Conservation (phyloP, 2,113 vertebrate genomes). For the Gymnogyps californianus region DNA sequence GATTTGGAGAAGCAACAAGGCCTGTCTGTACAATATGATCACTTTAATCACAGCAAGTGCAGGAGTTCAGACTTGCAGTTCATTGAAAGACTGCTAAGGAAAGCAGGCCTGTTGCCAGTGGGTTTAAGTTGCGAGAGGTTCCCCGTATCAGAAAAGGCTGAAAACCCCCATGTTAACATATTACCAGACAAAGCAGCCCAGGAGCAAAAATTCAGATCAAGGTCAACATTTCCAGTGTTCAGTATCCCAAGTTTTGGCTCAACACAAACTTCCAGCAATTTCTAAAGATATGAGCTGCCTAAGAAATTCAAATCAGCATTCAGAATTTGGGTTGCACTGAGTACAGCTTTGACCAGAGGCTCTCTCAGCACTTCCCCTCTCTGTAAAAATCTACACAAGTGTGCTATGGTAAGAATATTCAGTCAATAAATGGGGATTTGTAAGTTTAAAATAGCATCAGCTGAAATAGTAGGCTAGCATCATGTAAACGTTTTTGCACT, state of each 20-base stretch:
- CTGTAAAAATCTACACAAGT: neutral
- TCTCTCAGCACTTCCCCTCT: neutral
- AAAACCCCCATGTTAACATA: rapidly evolving
- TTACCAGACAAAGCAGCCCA: neutral
- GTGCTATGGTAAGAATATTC: neutral
- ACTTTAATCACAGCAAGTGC: neutral
- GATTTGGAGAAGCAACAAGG: neutral
- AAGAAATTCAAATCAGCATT: neutral
- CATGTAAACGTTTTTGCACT: neutral
- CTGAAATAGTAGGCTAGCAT: neutral
- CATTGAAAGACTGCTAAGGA: neutral
- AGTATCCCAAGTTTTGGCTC: neutral
- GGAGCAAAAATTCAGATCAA: neutral
- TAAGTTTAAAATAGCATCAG: neutral
- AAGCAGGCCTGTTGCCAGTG: neutral
- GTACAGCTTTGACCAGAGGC: neutral
- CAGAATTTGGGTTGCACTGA: neutral
- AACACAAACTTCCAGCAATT: neutral
- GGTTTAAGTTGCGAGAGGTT: neutral
- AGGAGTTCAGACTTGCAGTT: neutral
- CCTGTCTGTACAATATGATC: neutral
- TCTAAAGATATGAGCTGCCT: neutral
- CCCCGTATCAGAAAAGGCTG: neutral
- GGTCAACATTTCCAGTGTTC: rapidly evolving
- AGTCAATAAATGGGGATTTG: neutral